Percentiles rank a stretch among this genome's conserved stretches.
These are phyloP conservation scores for Ailurus styani DNA, from an alignment of 2,113 vertebrate species.

Conservation along the genomic window DNA sequence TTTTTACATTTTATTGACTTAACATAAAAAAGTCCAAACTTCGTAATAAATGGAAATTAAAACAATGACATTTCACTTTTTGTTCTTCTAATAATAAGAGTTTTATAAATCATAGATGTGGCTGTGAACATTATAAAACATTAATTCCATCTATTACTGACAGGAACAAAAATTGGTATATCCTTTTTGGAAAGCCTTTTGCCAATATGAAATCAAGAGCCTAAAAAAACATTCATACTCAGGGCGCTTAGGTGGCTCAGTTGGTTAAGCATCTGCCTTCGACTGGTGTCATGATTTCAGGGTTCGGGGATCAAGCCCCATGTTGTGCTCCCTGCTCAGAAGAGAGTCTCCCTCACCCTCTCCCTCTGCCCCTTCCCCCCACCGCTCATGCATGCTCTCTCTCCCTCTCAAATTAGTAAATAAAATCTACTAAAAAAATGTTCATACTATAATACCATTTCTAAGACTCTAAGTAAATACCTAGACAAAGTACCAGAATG, in stretches of 20 bases:
- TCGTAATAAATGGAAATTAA: constrained; percentile 5
- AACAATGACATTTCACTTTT: constrained; percentile 1
- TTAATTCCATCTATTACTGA: neutral
- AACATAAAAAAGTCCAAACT: constrained; percentile 22
- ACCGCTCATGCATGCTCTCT: neutral
- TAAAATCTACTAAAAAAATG: neutral
- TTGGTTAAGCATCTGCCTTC: neutral
- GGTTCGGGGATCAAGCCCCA: neutral
- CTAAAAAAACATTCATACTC: neutral
- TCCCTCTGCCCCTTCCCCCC: neutral
- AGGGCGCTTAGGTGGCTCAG: neutral
- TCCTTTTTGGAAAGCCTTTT: neutral
- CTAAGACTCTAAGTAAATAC: neutral
- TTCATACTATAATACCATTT: neutral
- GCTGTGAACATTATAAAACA: constrained; percentile 4
- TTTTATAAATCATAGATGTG: neutral
- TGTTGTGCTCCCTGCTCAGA: neutral
- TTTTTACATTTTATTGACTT: constrained; percentile 33
- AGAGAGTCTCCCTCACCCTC: neutral
- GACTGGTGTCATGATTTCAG: neutral
- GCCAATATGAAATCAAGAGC: neutral
- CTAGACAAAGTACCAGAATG: neutral
- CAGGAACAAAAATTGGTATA: neutral
- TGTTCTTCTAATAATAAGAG: neutral
- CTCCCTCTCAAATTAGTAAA: neutral